Evolutionary conservation across 2,113 vertebrate genomes (phyloP).

Genomic region (Hemiscyllium ocellatum): DNA sequence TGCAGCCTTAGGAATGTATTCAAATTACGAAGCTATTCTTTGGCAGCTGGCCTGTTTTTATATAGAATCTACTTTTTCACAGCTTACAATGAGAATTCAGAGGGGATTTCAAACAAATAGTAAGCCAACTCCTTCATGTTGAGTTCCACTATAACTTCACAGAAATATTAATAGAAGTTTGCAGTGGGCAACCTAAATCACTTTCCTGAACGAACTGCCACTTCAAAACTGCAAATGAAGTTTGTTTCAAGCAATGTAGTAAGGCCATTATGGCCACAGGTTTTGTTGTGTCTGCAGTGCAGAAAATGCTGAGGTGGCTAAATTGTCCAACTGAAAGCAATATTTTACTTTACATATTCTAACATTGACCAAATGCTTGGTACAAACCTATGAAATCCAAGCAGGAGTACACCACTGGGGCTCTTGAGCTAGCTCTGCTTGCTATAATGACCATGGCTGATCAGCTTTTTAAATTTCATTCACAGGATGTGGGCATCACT

Average conservation of each 20-base stretch:
- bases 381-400: neutral
- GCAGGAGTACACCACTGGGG: too few relatives aligned
- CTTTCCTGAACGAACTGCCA: neutral
- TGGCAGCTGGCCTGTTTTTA: neutral
- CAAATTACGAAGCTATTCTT: neutral
- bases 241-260: neutral
- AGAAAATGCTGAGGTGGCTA: neutral
- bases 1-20: slow-evolving; percentile 12
- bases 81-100: neutral
- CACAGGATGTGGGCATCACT: too few relatives aligned
- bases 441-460: too few relatives aligned
- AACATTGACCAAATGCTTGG: neutral
- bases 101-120: slow-evolving; percentile 15
- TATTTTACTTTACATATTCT: neutral
- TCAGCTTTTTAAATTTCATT: too few relatives aligned
- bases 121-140: neutral
- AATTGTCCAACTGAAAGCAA: neutral
- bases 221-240: neutral
- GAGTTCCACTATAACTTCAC: neutral
- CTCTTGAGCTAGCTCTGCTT: too few relatives aligned
- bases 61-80: neutral
- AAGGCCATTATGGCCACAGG: neutral
- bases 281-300: neutral
- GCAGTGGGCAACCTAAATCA: neutral
- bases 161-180: neutral